Evolutionary conservation across 2,888 invertebrate species (phyloP).

Genomic region (Ichneumoninae sp.): DNA sequence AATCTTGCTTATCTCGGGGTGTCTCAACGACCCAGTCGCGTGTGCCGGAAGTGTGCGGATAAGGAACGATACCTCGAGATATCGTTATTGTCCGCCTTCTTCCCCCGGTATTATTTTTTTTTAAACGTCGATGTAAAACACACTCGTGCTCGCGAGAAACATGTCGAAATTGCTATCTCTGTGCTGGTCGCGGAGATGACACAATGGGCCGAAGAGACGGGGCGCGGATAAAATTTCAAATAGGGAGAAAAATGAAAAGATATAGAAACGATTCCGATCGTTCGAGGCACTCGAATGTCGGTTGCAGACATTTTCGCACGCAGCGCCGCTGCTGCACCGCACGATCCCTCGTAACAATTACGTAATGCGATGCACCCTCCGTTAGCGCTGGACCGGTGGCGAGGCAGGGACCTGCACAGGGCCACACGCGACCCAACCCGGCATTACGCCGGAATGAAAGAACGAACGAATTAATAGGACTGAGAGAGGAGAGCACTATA

Average conservation of each 20-base stretch:
- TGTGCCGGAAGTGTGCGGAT: slow-evolving; percentile 34
- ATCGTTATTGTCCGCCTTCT: slow-evolving; percentile 14
- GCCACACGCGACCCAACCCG: slow-evolving; percentile 71
- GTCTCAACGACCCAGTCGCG: slow-evolving; percentile 34
- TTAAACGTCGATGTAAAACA: not conserved
- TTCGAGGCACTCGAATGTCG: slow-evolving; percentile 35
- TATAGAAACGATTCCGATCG: slow-evolving; percentile 22
- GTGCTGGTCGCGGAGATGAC: not conserved
- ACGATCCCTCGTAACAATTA: slow-evolving; percentile 79
- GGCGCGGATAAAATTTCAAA: not conserved
- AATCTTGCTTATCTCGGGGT: not conserved
- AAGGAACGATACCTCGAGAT: slow-evolving; percentile 29
- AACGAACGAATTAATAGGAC: slow-evolving; percentile 56
- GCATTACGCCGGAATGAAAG: slow-evolving; percentile 48
- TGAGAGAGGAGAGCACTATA: slow-evolving; percentile 41
- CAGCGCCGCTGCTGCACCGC: slow-evolving; percentile 34
- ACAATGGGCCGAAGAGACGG: slow-evolving; percentile 1
- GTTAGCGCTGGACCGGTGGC: slow-evolving; percentile 23
- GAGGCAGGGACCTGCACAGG: slow-evolving; percentile 71
- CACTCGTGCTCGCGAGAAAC: slow-evolving; percentile 16
- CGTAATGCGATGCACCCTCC: slow-evolving; percentile 82
- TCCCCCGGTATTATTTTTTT: slow-evolving; percentile 3
- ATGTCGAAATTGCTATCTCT: slow-evolving; percentile 53
- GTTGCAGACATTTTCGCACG: slow-evolving; percentile 55
- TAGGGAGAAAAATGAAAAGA: not conserved